Percentiles rank a stretch among this genome's conserved stretches.
Conservation (phyloP, 2,113 vertebrate species). For the Ivindomyrus marchei region DNA sequence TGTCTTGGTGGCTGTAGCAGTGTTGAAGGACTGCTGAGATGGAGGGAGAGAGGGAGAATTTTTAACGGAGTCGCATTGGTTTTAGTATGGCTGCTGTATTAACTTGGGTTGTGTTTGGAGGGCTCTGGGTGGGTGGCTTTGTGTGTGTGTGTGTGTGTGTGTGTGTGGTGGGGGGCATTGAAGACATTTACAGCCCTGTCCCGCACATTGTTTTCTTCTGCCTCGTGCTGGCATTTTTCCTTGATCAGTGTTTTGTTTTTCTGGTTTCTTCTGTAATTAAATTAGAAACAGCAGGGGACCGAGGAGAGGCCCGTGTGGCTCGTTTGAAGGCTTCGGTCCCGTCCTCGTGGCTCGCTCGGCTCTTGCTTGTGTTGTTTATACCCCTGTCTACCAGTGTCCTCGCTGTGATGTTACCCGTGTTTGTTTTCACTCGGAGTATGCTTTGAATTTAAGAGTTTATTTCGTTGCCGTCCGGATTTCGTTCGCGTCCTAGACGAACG, state of each 20-base stretch:
- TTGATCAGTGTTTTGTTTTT: neutral
- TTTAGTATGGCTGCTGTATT: constrained; percentile 46
- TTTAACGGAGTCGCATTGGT: constrained; percentile 24
- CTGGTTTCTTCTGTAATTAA: neutral
- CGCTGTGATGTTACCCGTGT: constrained; percentile 34
- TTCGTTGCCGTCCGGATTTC: constrained; percentile 31
- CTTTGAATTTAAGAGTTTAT: constrained; percentile 41
- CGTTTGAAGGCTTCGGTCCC: constrained; percentile 50
- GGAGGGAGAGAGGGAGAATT: constrained; percentile 42
- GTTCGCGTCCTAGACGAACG: constrained; percentile 36
- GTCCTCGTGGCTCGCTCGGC: constrained; percentile 41
- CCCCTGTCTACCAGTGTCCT: constrained; percentile 34
- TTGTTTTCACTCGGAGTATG: constrained; percentile 43
- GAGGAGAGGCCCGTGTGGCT: constrained; percentile 45
- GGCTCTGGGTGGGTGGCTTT: neutral
- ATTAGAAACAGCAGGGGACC: neutral
- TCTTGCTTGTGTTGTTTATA: constrained; percentile 43
- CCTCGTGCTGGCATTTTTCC: neutral
- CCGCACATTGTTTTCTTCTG: neutral
- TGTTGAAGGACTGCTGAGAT: constrained; percentile 48
- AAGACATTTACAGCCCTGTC: neutral
- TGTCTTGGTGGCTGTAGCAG: constrained; percentile 15
- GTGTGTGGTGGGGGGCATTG: neutral
- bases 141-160: neutral
- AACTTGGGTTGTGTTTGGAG: constrained; percentile 42